Base-by-base conservation (phyloP, 2,888 invertebrate genomes). In the Leucoptera coffeella region DNA sequence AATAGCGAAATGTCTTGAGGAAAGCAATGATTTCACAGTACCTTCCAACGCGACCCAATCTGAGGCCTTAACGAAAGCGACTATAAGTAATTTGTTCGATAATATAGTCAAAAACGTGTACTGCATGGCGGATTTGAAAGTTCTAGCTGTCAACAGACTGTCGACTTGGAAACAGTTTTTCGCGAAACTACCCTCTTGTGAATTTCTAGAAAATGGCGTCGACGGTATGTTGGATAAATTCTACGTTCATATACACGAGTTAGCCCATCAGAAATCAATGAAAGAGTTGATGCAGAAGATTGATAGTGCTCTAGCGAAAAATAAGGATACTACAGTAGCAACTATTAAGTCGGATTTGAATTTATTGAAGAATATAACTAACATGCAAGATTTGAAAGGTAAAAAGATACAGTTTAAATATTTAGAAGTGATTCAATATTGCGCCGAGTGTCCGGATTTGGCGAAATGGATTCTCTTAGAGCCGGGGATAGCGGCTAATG, bases 321-420 rank as follows among this genome's bases (percentile, higher is more conserved):
- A n/a, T n/a, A n/a, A n/a, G n/a, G n/a, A n/a, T n/a, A n/a, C n/a
- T n/a, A n/a, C n/a, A n/a, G n/a, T n/a, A n/a, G n/a, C n/a, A n/a
- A n/a, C n/a, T n/a, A n/a, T n/a, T n/a, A n/a, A n/a, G n/a, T n/a
- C n/a, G n/a, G n/a, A n/a, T n/a, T n/a, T n/a, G n/a, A n/a, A n/a
- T n/a, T n/a, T n/a, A n/a, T n/a, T n/a, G n/a, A n/a, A n/a, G n/a
- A n/a, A n/a, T n/a, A n/a, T n/a, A n/a, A n/a, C n/a, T n/a, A n/a
- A n/a, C n/a, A n/a, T n/a, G n/a, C n/a, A n/a, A n/a, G n/a, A n/a
- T n/a, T n/a, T n/a, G n/a, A n/a, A n/a, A n/a, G n/a, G n/a, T n/a
- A n/a, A n/a, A n/a, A n/a, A n/a, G n/a, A n/a, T 67, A 0, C 56
- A 57, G 22, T 61, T 67, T 10, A 58, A 61, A 37, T 69, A 65